phyloP scores from a whole-genome alignment of 2,888 invertebrate species.

The Nemoura dubitans region DNA sequence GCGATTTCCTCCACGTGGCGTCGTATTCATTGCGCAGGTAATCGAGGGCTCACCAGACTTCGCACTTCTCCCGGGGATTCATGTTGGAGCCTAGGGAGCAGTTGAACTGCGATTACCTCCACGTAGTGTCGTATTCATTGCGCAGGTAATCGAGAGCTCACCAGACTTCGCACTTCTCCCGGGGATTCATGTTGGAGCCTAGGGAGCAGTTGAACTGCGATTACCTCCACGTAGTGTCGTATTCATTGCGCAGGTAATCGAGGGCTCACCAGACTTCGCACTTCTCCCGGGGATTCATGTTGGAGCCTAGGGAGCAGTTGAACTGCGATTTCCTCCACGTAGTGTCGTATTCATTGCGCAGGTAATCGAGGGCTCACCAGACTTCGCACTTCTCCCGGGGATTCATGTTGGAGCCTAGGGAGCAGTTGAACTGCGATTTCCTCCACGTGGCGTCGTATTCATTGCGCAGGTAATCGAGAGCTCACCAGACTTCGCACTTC shows the following conservation, averaged over 20 bases:
- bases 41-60: constrained; percentile 90
- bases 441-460: background rate
- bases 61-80: constrained; percentile 87
- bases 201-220: constrained; percentile 76
- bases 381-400: constrained; percentile 86
- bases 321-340: constrained; percentile 64
- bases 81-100: constrained; percentile 79
- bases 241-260: background rate
- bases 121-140: background rate
- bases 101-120: constrained; percentile 67
- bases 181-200: constrained; percentile 86
- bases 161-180: constrained; percentile 89
- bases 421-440: constrained; percentile 63
- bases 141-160: constrained; percentile 63
- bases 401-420: constrained; percentile 82
- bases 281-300: constrained; percentile 86
- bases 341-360: background rate
- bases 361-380: constrained; percentile 78
- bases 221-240: background rate
- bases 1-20: constrained; percentile 54
- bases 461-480: background rate
- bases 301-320: constrained; percentile 75
- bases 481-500: constrained; percentile 91
- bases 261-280: constrained; percentile 92
- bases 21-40: background rate